Conservation (phyloP, 1,140 invertebrate genomes). For the Adoxophyes honmai region DNA sequence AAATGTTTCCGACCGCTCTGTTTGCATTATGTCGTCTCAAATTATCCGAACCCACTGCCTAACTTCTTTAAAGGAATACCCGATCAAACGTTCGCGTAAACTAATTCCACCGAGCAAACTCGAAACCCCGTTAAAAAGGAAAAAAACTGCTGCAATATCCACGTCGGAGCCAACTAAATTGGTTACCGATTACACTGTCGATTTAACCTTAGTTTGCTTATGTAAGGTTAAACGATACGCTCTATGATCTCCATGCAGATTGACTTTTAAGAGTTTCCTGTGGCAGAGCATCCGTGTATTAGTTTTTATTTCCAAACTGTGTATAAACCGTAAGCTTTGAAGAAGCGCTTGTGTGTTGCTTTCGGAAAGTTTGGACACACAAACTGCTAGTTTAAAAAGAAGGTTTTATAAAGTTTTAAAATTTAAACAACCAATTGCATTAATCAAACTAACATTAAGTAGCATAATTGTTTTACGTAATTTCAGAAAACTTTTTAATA, state of each 20-base stretch:
- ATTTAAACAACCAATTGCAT: background rate
- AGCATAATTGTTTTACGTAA: no score
- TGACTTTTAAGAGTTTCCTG: slow-evolving; percentile 7
- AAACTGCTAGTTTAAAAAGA: no score
- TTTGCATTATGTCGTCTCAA: slow-evolving; percentile 53
- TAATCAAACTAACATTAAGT: no score
- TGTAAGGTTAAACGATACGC: background rate
- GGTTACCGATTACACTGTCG: slow-evolving; percentile 65
- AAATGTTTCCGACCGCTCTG: slow-evolving; percentile 23
- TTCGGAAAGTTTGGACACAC: no score
- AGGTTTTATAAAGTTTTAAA: no score
- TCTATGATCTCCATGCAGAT: background rate
- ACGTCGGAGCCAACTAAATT: slow-evolving; percentile 60
- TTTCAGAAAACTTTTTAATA: background rate
- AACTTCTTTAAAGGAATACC: slow-evolving; percentile 72
- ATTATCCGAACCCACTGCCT: slow-evolving; percentile 51
- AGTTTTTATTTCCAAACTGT: no score
- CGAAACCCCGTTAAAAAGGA: slow-evolving; percentile 51
- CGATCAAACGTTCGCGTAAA: slow-evolving; percentile 72
- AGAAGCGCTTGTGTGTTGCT: no score
- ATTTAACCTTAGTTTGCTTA: slow-evolving; percentile 41
- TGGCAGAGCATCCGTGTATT: slow-evolving; percentile 4
- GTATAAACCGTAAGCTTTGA: no score
- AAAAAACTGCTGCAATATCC: slow-evolving; percentile 53
- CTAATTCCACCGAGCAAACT: slow-evolving; percentile 71